Evolutionary conservation across 2,113 vertebrate species (phyloP).

Genomic region (Pterophyllum scalare): DNA sequence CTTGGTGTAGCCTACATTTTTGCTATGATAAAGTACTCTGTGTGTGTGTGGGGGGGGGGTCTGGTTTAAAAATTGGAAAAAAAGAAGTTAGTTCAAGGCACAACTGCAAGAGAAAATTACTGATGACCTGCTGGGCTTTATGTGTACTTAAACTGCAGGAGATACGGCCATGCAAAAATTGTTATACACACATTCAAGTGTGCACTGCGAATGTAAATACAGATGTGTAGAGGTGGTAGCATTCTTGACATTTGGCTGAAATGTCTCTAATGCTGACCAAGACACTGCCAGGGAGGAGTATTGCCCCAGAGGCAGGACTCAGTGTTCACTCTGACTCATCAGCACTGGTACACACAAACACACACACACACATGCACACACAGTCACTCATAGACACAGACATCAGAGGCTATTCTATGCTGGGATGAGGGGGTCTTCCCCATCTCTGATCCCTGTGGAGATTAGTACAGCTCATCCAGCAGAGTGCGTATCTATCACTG

Average conservation of each 20-base stretch:
- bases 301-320: conserved; percentile 58
- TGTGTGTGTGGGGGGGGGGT: too few relatives aligned
- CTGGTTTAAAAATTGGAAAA: neutral
- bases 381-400: conserved; percentile 8
- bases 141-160: conserved; percentile 3
- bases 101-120: neutral
- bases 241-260: conserved; percentile 71
- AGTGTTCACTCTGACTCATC: conserved; percentile 65
- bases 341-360: conserved; percentile 26
- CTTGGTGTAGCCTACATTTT: neutral
- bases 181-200: neutral
- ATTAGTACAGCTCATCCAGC: conserved; percentile 51
- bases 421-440: conserved; percentile 53
- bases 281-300: conserved; percentile 55
- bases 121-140: neutral
- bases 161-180: neutral
- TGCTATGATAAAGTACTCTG: neutral
- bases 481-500: conserved; percentile 43
- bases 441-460: conserved; percentile 43
- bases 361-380: conserved; percentile 1
- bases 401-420: conserved; percentile 27
- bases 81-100: neutral
- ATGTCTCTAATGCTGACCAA: conserved; percentile 72
- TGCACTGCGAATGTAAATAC: conserved; percentile 5
- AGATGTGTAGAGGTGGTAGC: conserved; percentile 28